Base-by-base conservation (phyloP, 2,113 vertebrate genomes). In the Anguilla rostrata region DNA sequence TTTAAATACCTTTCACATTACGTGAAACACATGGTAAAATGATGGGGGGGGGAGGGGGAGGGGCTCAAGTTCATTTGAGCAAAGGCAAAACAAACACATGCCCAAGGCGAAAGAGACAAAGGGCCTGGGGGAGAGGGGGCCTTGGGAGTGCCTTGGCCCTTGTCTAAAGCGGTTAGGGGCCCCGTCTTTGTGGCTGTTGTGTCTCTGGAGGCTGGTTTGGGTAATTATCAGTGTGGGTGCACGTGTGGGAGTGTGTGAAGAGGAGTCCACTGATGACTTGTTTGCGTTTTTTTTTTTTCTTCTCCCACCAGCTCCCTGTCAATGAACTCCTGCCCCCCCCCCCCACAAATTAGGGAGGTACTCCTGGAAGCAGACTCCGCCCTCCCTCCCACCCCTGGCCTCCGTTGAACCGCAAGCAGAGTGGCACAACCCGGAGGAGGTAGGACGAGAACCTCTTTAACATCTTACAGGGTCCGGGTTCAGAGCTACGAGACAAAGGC, bases 401-500 rank as follows among this genome's bases (percentile, higher is more conserved):
- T 87, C 86, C 78, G 34, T 57, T 75, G 11, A 71, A n/a, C 83
- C 89, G 85, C 86, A 86, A 85, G 85, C 87, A 88, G 88, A 86
- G 85, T 83, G 88, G 88, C 88, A 89, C 87, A 85, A 78, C 89
- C 90, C 88, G 90, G 49, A 88, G 88, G 88, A 89, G 86, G 87
- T 86, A n/a, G 86, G 82, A 84, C 90, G 90, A 91, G 93, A 90
- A 92, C 93, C 93, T 94, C 87, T 94, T 94, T 93, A 91, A 93
- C 91, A 91, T 92, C 86, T 90, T 87, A 89, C 88, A 90, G 81
- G 57, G 80, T 22, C 22, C 7, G 60, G 41, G 40, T 39, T 91
- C 93, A 85, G 92, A 90, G 92, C 86, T 83, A 85, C 63, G 22
- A 85, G 92, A 95, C 94, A 95, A 96, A 95, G 93, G 91, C 41